Evolutionary conservation across 2,797 vertebrate genomes (phyloP).

Genomic region (Sus cebifrons): DNA sequence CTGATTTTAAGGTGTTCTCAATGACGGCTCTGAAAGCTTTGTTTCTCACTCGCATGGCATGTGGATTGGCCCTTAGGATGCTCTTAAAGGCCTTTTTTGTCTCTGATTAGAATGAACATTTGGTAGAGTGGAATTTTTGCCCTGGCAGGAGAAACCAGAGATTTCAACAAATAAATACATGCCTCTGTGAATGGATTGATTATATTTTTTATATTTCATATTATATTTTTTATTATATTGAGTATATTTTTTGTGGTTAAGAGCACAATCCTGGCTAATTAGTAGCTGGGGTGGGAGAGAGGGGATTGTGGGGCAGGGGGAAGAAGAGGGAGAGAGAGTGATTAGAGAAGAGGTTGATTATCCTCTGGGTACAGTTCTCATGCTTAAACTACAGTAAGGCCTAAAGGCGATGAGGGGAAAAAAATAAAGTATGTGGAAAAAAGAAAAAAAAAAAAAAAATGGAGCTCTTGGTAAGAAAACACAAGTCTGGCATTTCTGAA

Average conservation of each 20-base stretch:
- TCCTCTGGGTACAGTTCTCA: neutral
- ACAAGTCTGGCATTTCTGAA: neutral
- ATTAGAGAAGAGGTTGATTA: neutral
- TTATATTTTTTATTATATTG: neutral
- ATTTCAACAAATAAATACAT: slow-evolving; percentile 21
- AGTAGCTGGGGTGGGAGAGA: neutral
- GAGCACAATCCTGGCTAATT: slow-evolving; percentile 11
- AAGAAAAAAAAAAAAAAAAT: no score
- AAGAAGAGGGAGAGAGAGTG: neutral
- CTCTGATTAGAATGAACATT: neutral
- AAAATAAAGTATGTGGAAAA: neutral
- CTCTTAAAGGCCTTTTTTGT: neutral
- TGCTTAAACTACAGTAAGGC: neutral
- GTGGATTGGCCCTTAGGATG: neutral
- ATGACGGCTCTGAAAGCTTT: neutral
- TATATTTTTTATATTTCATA: neutral
- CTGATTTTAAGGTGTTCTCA: neutral
- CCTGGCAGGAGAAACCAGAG: slow-evolving; percentile 30
- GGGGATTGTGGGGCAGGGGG: no score
- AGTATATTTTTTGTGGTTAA: neutral
- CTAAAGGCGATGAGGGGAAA: neutral
- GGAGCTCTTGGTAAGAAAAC: neutral
- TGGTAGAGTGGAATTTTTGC: neutral
- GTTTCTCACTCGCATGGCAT: neutral
- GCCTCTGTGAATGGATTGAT: neutral